phyloP scores from a whole-genome alignment of 2,888 invertebrate species.

The Meteorus colon region DNA sequence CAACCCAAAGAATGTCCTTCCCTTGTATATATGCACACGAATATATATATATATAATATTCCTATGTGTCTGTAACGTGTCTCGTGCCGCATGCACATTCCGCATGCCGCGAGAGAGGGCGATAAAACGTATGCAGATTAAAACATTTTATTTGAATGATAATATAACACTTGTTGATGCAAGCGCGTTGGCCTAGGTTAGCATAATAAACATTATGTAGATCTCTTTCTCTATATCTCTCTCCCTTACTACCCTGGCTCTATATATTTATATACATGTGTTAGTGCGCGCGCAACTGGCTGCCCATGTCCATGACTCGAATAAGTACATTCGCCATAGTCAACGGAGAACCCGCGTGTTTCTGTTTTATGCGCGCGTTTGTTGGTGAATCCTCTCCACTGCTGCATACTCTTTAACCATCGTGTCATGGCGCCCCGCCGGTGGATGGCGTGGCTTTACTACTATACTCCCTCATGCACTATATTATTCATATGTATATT shows the following conservation, averaged over 20 bases:
- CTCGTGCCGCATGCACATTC: constrained; percentile 68
- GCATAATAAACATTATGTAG: constrained; percentile 73
- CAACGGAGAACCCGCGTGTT: background rate
- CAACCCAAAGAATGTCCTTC: constrained; percentile 40
- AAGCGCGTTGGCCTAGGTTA: constrained; percentile 72
- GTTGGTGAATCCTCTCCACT: constrained; percentile 40
- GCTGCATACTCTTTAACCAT: constrained; percentile 36
- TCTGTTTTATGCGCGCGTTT: constrained; percentile 30
- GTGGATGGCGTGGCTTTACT: background rate
- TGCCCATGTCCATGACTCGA: constrained; percentile 17
- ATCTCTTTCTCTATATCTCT: constrained; percentile 56
- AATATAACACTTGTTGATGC: constrained; percentile 74
- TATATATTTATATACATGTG: constrained; percentile 25
- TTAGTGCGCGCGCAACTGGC: constrained; percentile 37
- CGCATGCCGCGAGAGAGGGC: constrained; percentile 69
- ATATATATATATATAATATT: background rate
- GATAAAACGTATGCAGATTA: constrained; percentile 74
- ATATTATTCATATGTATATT: background rate
- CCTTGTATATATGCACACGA: constrained; percentile 10
- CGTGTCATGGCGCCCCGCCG: constrained; percentile 43
- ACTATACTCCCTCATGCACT: background rate
- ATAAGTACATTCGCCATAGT: constrained; percentile 10
- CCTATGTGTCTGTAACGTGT: constrained; percentile 61
- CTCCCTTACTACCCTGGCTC: constrained; percentile 41
- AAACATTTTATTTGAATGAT: constrained; percentile 74